These are phyloP conservation scores for Thripadectes ignobilis DNA, from an alignment of 2,797 vertebrate genomes.

Conservation along the genomic window DNA sequence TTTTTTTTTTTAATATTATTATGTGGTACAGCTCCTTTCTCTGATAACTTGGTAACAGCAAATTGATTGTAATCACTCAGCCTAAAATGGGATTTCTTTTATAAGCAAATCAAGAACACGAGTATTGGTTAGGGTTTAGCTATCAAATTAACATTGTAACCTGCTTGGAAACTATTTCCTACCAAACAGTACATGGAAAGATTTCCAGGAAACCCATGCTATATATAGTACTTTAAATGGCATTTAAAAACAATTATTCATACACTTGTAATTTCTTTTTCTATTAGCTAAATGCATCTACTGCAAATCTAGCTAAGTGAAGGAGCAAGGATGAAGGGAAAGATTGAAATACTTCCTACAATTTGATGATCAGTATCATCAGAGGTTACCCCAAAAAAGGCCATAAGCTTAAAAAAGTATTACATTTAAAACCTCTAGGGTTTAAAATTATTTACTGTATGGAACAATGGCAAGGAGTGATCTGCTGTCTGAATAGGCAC, in stretches of 20 bases:
- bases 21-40: neutral
- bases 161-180: conserved; percentile 49
- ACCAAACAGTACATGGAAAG: conserved; percentile 2
- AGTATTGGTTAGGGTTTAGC: conserved; percentile 20
- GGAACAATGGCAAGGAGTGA: neutral
- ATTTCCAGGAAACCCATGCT: conserved; percentile 52
- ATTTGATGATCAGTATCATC: neutral
- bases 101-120: conserved; percentile 4
- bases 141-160: conserved; percentile 49
- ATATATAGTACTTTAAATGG: conserved; percentile 36
- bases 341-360: neutral
- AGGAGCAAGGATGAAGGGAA: neutral
- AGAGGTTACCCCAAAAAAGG: neutral
- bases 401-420: neutral
- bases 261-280: conserved; percentile 6
- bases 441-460: neutral
- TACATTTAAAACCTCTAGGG: neutral
- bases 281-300: conserved; percentile 25
- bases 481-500: neutral
- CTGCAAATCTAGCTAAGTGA: neutral
- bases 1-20: neutral
- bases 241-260: conserved; percentile 38
- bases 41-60: conserved; percentile 14
- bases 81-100: conserved; percentile 25
- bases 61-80: conserved; percentile 46